A percentile compares a stretch with the other conserved stretches of the same genome.
phyloP scores from a whole-genome alignment of 2,797 vertebrate genomes.

The Carcharodon carcharias region DNA sequence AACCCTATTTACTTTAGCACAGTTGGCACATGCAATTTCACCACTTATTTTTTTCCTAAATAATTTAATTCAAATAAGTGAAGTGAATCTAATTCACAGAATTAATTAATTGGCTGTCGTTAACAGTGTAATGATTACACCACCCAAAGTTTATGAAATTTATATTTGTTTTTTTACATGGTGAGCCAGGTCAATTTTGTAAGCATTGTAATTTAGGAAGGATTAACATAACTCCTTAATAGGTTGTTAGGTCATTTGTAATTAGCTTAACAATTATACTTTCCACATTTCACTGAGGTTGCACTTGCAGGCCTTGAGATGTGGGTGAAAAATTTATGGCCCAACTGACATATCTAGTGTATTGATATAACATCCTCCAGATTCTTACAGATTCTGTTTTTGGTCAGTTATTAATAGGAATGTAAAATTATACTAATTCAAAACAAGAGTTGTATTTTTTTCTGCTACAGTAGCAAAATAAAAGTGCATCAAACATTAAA shows the following conservation, averaged over 20 bases:
- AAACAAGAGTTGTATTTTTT: not conserved
- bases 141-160: conserved; percentile 20
- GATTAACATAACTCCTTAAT: conserved; percentile 5
- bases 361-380: not conserved
- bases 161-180: not conserved
- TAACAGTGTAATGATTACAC: not conserved
- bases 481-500: not conserved
- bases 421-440: not conserved
- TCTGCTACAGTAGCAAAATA: not conserved
- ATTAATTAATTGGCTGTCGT: not conserved
- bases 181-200: no score
- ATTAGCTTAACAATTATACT: conserved; percentile 24
- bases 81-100: not conserved
- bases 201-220: not conserved
- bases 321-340: not conserved
- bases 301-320: not conserved
- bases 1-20: not conserved
- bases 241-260: conserved; percentile 23
- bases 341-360: no score
- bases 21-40: not conserved
- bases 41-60: not conserved
- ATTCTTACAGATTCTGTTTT: not conserved
- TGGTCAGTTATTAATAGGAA: not conserved
- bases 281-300: conserved; percentile 6
- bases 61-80: not conserved